Base-by-base conservation (phyloP, 2,888 invertebrate genomes). In the Ormyrus pomaceus region DNA sequence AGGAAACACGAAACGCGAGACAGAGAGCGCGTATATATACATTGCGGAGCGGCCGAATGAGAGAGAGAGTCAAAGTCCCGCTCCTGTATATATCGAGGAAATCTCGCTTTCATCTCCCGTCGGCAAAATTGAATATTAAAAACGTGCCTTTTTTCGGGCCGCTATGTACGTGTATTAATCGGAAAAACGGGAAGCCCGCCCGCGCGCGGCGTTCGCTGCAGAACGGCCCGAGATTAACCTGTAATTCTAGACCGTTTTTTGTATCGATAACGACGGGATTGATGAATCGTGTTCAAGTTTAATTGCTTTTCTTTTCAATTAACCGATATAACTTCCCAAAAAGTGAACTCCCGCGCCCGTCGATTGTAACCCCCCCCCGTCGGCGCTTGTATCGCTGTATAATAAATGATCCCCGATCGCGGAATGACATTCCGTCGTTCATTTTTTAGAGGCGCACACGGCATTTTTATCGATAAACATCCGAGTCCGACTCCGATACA, bases 1-100 rank as follows among this genome's bases (percentile, higher is more conserved):
- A 74, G 19, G 82, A 77, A 77, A 82, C 70, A 74, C 79, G 76
- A 82, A 82, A 82, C 82, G 79, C 82, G 73, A 56, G 58, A 45
- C 19, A 0, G 53, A 13, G 13, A 13, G 1, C 19, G 19, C 1
- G 19, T 19, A 19, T 19, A 19, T 19, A 19, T 19, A 19, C 1
- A 19, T 19, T 19, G 19, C 19, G 19, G 19, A 19, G 19, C 19
- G 19, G 19, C 19, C 19, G 19, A 19, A 19, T 19, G 19, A 74
- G 53, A 55, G 50, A 56, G 56, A 46, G n/a, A 50, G 51, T 70
- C 48, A 58, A 56, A 79, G 70, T 70, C 64, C 19, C 19, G 19
- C 19, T 19, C 19, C 1, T 69, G 13, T 46, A 13, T 46, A 46
- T 80, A 80, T 76, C 76, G 61, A 61, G 68, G 46, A 69, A 73